Conservation (phyloP, 2,888 invertebrate species). For the Eilema caniola region DNA sequence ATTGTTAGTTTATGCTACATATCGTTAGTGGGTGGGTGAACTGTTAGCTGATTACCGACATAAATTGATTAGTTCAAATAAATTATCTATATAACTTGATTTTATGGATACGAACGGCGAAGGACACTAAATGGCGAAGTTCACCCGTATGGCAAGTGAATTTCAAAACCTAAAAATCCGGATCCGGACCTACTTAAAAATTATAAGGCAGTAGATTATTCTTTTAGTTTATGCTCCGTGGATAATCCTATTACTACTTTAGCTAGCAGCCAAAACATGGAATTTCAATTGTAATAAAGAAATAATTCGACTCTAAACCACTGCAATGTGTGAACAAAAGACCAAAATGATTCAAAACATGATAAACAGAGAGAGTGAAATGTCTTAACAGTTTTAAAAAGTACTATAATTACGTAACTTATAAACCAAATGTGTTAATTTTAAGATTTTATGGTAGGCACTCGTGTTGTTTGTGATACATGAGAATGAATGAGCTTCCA, state of each 20-base stretch:
- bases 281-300: background rate
- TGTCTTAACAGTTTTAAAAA: background rate
- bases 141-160: too few relatives aligned
- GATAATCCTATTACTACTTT: conserved; percentile 47
- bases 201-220: background rate
- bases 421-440: background rate
- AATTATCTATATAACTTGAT: too few relatives aligned
- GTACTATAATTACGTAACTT: background rate
- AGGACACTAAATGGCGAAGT: too few relatives aligned
- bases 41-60: too few relatives aligned
- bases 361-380: background rate
- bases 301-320: background rate
- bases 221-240: conserved; percentile 7
- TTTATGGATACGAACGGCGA: too few relatives aligned
- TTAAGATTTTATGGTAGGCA: background rate
- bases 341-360: background rate
- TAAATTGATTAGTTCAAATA: too few relatives aligned
- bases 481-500: background rate
- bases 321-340: background rate
- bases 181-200: background rate
- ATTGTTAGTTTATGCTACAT: too few relatives aligned
- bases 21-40: too few relatives aligned
- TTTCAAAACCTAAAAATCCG: too few relatives aligned
- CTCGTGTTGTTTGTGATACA: background rate
- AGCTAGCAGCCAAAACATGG: conserved; percentile 38